These are phyloP conservation scores for Microcebus jonahi DNA, from an alignment of 2,113 vertebrate species.

Conservation along the genomic window DNA sequence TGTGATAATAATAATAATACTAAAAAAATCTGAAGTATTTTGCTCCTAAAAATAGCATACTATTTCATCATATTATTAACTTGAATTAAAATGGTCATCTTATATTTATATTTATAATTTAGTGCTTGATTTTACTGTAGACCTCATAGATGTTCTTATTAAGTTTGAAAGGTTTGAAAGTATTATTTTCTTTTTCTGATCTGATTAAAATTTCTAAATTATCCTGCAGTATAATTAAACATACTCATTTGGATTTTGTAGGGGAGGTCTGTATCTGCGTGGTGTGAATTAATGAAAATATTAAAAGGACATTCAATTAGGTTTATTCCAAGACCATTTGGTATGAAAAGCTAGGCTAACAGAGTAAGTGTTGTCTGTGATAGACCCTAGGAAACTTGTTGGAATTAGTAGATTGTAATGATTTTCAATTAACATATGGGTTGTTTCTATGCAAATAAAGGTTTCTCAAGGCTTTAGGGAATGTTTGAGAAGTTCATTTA, in stretches of 20 bases:
- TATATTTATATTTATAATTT: not conserved
- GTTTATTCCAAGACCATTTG: constrained; percentile 18
- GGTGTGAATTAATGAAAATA: constrained; percentile 34
- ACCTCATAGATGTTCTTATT: not conserved
- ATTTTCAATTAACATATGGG: constrained; percentile 44
- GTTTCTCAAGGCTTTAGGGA: not conserved
- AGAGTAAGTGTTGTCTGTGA: not conserved
- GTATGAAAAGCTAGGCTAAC: not conserved
- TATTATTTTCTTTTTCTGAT: not conserved
- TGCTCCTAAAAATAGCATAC: not conserved
- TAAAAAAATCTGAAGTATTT: not conserved
- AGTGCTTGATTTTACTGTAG: constrained; percentile 22
- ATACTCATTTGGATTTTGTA: constrained; percentile 14
- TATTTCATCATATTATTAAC: not conserved
- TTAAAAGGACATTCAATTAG: constrained; percentile 9
- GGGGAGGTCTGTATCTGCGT: not conserved
- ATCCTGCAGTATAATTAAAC: constrained; percentile 7
- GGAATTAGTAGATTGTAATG: constrained; percentile 28
- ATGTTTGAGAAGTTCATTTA: constrained; percentile 31
- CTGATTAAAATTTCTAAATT: constrained; percentile 37
- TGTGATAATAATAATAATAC: not conserved
- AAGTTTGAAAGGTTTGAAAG: not conserved
- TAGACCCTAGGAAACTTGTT: constrained; percentile 40
- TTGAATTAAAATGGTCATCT: not conserved
- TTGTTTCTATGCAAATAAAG: constrained; percentile 57